Base-by-base conservation (phyloP, 2,113 vertebrate species). In the Spizaetus ornatus region DNA sequence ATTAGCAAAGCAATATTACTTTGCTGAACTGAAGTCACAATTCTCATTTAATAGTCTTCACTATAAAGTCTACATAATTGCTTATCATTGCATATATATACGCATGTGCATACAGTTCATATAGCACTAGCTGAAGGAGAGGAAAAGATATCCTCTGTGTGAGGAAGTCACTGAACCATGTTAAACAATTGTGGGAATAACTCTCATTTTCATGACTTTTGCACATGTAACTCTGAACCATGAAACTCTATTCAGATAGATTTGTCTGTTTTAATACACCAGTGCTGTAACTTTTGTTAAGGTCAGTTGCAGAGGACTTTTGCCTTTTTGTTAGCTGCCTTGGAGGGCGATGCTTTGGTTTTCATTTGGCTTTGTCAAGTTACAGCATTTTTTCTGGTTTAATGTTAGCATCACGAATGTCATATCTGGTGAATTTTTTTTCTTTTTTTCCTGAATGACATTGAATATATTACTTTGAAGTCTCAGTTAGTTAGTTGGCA, bases 1-100 rank as follows among this genome's bases (percentile, higher is more conserved):
- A 92, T 96, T 96, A 97, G 63, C 82, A 89, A 43, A 95, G 86
- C 80, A 79, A 56, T 83, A 92, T 93, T 86, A 76, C 85, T 95
- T 69, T 87, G 84, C 71, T 72, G 77, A 85, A 52, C 65, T 88
- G 65, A 74, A 93, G 73, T 47, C 40, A 32, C 72, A 78, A 63
- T 78, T 88, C 55, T 91, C 38, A 47, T 96, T 91, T 91, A 93
- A 88, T 81, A 81, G 47, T 59, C 67, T 58, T 77, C 65, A 7
- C 82, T 74, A 26, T 70, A n/a, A 86, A 88, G 63, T 86, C 47
- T 88, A 10, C 31, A 36, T 87, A 71, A 93, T 78, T 91, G 77
- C 71, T 83, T 53, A 70, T 85, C 38, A 18, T 34, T 76, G 87
- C 82, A 77, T 20, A 6, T 27, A 19, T 38, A 11, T 65, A 72